These are phyloP conservation scores for Lochmaea capreae DNA, from an alignment of 2,888 invertebrate genomes.

Conservation along the genomic window DNA sequence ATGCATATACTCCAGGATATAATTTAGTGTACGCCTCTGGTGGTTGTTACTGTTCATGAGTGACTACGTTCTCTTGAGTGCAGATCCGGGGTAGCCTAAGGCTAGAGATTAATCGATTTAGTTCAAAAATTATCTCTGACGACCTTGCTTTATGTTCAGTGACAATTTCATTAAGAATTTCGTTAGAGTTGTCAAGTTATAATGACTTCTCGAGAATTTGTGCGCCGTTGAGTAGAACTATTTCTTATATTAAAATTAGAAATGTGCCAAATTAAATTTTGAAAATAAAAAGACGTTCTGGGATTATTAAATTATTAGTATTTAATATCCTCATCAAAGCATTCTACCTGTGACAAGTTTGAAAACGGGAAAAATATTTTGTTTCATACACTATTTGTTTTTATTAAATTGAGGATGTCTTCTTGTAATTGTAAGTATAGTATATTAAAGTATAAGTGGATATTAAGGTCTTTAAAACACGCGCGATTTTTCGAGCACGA, in stretches of 20 bases:
- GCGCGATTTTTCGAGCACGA: too few species aligned
- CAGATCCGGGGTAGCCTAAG: constrained; percentile 21
- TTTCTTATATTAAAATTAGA: background rate
- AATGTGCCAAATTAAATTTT: background rate
- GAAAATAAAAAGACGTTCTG: background rate
- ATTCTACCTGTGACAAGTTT: too few species aligned
- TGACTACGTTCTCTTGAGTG: background rate
- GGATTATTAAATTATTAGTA: too few species aligned
- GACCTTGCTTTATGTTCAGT: constrained; percentile 16
- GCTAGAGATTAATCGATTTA: constrained; percentile 12
- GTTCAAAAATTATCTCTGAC: background rate
- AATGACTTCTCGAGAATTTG: background rate
- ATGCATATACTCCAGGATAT: background rate
- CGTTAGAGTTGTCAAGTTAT: constrained; percentile 6
- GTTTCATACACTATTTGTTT: too few species aligned
- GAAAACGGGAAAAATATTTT: too few species aligned
- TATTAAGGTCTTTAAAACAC: too few species aligned
- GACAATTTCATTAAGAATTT: constrained; percentile 21
- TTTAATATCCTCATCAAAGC: too few species aligned
- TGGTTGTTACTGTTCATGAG: background rate
- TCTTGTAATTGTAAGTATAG: too few species aligned
- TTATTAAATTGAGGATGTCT: too few species aligned
- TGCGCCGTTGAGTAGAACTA: background rate
- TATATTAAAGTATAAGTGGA: too few species aligned
- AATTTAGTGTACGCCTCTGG: background rate